Conservation (phyloP, 2,888 invertebrate species). For the Spicauda simplicius region DNA sequence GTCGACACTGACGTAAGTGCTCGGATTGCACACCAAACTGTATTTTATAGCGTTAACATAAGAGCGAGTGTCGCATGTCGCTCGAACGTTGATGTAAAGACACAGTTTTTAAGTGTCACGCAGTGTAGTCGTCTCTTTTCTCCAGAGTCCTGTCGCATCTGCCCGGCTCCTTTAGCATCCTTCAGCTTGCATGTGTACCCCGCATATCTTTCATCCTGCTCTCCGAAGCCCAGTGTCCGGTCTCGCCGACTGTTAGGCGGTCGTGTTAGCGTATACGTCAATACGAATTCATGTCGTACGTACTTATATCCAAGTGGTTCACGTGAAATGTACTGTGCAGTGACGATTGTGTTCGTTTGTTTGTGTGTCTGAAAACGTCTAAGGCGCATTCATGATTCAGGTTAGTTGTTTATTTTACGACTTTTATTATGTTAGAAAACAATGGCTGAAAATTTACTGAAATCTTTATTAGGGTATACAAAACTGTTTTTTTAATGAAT, state of each 20-base stretch:
- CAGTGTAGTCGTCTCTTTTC: constrained; percentile 84
- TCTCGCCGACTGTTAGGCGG: constrained; percentile 74
- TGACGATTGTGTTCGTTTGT: constrained; percentile 67
- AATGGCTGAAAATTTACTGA: not conserved
- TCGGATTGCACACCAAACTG: constrained; percentile 41
- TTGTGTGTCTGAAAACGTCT: constrained; percentile 56
- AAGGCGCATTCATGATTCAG: constrained; percentile 81
- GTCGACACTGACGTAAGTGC: constrained; percentile 55
- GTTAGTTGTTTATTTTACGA: constrained; percentile 56
- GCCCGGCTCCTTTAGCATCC: constrained; percentile 82
- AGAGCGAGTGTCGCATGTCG: constrained; percentile 43
- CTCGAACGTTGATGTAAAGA: constrained; percentile 72
- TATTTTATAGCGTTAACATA: constrained; percentile 45
- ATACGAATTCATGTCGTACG: constrained; percentile 53
- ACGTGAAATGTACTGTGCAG: constrained; percentile 81
- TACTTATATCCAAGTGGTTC: constrained; percentile 55
- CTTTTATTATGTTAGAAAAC: not conserved
- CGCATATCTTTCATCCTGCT: constrained; percentile 82
- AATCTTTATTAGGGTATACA: not conserved
- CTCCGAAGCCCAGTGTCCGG: constrained; percentile 83
- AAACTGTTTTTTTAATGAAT: not conserved
- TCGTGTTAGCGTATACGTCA: constrained; percentile 61
- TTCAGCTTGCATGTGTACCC: constrained; percentile 77
- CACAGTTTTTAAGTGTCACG: constrained; percentile 84
- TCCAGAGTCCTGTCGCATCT: constrained; percentile 83